phyloP scores from a whole-genome alignment of 2,888 invertebrate genomes.

The Apamea crenata region DNA sequence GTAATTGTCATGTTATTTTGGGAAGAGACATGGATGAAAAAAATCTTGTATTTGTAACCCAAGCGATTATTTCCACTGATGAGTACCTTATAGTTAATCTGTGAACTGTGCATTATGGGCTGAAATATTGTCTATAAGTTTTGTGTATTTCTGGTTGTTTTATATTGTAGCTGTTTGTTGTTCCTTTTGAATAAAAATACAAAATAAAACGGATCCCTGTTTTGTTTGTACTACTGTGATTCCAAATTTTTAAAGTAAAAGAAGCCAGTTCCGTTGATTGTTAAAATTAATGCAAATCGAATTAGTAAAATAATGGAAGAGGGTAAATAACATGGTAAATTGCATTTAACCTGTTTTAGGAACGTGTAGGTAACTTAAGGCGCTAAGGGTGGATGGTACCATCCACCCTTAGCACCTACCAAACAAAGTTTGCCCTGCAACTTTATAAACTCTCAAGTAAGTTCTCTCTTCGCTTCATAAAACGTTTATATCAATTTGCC shows the following conservation, averaged over 20 bases:
- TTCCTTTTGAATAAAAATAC: background rate
- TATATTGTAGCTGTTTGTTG: background rate
- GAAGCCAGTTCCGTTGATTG: background rate
- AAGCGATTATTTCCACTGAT: background rate
- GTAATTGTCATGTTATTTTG: background rate
- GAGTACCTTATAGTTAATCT: background rate
- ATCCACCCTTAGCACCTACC: conserved; percentile 58
- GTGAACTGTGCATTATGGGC: background rate
- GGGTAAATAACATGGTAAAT: background rate
- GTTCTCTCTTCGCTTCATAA: conserved; percentile 74
- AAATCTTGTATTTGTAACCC: background rate
- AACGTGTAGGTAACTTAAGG: conserved; percentile 34
- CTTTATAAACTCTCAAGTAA: conserved; percentile 74
- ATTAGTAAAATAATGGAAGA: background rate
- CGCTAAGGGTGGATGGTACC: too few species aligned
- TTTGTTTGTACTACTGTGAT: background rate
- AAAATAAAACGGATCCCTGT: background rate
- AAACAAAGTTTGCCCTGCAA: conserved; percentile 77
- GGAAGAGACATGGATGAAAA: background rate
- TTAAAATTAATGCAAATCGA: background rate
- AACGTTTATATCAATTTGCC: conserved; percentile 81
- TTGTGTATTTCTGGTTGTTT: background rate
- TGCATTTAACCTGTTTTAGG: conserved; percentile 29
- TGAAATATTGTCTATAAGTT: background rate
- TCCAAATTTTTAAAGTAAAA: background rate